Evolutionary conservation across 2,113 vertebrate genomes (phyloP).

Genomic region (Passerina amoena): DNA sequence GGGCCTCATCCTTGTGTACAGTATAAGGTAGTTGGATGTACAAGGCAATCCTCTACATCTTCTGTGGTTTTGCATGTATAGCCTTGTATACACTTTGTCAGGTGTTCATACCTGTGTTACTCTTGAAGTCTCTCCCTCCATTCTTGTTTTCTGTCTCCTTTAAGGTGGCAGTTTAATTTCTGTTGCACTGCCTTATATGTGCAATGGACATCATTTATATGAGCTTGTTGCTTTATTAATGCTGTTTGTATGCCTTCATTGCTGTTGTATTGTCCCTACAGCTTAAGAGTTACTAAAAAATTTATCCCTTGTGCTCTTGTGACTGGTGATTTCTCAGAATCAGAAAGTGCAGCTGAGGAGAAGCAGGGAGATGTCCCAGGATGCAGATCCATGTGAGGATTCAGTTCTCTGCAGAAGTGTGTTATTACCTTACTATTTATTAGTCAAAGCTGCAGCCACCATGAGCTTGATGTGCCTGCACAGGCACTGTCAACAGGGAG

Average conservation of each 20-base stretch:
- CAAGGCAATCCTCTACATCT: background rate
- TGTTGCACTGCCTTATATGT: background rate
- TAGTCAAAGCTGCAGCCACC: background rate
- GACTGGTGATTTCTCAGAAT: background rate
- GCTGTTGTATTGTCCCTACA: background rate
- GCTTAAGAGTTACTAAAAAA: background rate
- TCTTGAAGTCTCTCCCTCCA: background rate
- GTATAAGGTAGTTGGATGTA: background rate
- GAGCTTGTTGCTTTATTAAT: background rate
- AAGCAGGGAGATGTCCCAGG: background rate
- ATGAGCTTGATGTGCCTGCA: background rate
- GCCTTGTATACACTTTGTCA: background rate
- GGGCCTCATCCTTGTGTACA: rapidly evolving
- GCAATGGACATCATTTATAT: background rate
- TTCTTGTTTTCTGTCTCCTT: background rate
- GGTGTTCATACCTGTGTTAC: background rate
- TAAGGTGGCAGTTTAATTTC: background rate
- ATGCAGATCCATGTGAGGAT: rapidly evolving
- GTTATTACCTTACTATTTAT: background rate
- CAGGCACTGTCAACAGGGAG: background rate
- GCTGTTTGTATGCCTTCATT: background rate
- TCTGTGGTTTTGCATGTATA: background rate
- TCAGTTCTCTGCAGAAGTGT: rapidly evolving
- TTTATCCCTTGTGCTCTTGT: background rate
- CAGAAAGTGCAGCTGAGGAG: background rate